These are phyloP conservation scores for Eupithecia inturbata DNA, from an alignment of 2,888 invertebrate species.

Conservation along the genomic window DNA sequence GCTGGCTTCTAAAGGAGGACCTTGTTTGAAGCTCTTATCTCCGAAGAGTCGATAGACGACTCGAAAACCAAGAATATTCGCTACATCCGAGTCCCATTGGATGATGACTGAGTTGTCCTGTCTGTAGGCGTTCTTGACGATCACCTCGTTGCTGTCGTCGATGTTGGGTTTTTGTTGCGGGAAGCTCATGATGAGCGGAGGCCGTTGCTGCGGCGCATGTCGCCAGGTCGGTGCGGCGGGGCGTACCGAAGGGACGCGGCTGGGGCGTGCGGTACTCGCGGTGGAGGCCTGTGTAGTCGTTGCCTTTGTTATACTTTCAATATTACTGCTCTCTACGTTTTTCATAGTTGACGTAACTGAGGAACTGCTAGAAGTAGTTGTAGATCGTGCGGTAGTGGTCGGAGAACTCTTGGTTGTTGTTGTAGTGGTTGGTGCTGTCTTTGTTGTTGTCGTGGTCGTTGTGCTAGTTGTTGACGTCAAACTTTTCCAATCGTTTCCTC, in stretches of 20 bases:
- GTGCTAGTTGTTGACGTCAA: constrained; percentile 57
- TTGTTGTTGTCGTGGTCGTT: constrained; percentile 59
- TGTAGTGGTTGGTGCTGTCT: constrained; percentile 50
- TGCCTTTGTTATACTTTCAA: constrained; percentile 59
- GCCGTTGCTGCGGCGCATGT: constrained; percentile 84
- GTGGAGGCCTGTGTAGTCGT: constrained; percentile 48
- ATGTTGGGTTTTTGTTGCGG: constrained; percentile 87
- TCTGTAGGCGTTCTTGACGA: constrained; percentile 92
- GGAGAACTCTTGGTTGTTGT: constrained; percentile 45
- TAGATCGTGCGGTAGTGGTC: constrained; percentile 32
- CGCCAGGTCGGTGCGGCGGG: constrained; percentile 78
- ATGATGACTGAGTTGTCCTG: constrained; percentile 95
- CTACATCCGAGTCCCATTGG: constrained; percentile 95
- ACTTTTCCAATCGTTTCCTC: constrained; percentile 57
- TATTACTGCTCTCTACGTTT: constrained; percentile 51
- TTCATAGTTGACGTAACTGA: constrained; percentile 46
- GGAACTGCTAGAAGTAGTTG: constrained; percentile 32
- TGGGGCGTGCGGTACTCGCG: constrained; percentile 66
- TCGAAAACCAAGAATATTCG: constrained; percentile 94
- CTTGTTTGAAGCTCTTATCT: constrained; percentile 94
- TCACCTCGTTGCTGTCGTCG: constrained; percentile 89
- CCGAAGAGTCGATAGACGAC: constrained; percentile 95
- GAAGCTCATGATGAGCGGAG: constrained; percentile 89
- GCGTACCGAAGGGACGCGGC: constrained; percentile 64
- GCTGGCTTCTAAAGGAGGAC: constrained; percentile 94